phyloP scores from a whole-genome alignment of 64 coral and sea anemone genomes.

The Stichodactyla helianthus region DNA sequence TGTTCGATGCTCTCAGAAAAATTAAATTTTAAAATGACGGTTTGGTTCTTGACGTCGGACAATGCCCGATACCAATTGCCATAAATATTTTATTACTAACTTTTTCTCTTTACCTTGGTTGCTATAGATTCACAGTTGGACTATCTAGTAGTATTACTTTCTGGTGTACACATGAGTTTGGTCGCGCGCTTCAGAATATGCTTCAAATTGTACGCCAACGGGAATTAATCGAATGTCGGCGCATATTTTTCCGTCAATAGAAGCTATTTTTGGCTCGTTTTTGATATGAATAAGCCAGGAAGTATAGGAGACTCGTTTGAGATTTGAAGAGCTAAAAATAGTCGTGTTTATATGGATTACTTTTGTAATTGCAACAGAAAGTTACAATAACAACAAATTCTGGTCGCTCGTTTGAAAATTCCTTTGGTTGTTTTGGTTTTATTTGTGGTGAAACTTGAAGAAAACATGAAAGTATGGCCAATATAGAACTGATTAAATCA shows the following conservation, averaged over 20 bases:
- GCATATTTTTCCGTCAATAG: not conserved
- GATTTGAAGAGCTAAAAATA: no score
- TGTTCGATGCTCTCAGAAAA: not conserved
- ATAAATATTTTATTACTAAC: slow-evolving; percentile 4
- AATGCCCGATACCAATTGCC: not conserved
- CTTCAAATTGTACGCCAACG: not conserved
- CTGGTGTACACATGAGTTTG: not conserved
- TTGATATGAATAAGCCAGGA: no score
- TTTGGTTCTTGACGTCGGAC: not conserved
- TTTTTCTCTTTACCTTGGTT: slow-evolving; percentile 14
- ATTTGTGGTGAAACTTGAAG: no score
- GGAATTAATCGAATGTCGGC: not conserved
- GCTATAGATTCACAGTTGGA: not conserved
- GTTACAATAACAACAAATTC: no score
- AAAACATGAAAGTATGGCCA: no score
- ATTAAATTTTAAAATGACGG: slow-evolving; percentile 5
- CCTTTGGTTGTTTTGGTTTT: no score
- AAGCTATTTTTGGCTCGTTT: not conserved
- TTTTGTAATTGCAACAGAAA: no score
- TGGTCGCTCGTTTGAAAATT: no score
- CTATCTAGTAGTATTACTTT: not conserved
- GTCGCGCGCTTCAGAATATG: not conserved
- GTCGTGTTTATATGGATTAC: no score
- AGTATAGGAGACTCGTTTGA: no score
- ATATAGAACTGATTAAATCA: no score